Conservation (phyloP, 1,140 invertebrate species). For the Branchinecta lynchi region DNA sequence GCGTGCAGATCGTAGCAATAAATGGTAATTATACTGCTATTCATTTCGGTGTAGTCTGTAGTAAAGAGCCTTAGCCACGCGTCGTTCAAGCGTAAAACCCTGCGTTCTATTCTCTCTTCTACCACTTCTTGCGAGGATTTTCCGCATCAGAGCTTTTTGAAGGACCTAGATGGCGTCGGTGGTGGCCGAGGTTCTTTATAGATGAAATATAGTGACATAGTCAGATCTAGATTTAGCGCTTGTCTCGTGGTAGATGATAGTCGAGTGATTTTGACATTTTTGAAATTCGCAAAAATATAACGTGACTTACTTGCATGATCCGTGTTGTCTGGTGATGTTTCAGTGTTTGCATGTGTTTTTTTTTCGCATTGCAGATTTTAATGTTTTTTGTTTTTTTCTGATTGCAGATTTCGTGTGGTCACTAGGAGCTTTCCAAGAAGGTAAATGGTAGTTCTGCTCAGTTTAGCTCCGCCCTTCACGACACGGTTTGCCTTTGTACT, state of each 20-base stretch:
- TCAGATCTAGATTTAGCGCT: constrained; percentile 10
- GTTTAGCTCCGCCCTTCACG: no score
- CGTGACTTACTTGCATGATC: constrained; percentile 3
- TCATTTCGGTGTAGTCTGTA: no score
- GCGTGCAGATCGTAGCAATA: no score
- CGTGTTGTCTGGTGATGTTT: background rate
- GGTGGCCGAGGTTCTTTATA: no score
- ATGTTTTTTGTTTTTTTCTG: constrained; percentile 6
- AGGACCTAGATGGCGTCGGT: no score
- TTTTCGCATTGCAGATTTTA: background rate
- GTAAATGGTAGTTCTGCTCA: background rate
- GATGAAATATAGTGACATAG: background rate
- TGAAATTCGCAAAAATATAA: background rate
- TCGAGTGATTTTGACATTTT: constrained; percentile 4
- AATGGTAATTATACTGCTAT: no score
- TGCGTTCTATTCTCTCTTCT: no score
- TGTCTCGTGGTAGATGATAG: constrained; percentile 2
- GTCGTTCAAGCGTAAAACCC: no score
- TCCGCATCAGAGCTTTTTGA: no score
- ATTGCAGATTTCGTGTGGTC: constrained; percentile 8
- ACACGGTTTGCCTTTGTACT: no score
- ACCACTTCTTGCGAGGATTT: no score
- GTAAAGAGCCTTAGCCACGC: no score
- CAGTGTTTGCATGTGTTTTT: background rate
- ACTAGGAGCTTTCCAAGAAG: constrained; percentile 10